phyloP scores from a whole-genome alignment of 2,888 invertebrate species.

The Melanotus villosus region DNA sequence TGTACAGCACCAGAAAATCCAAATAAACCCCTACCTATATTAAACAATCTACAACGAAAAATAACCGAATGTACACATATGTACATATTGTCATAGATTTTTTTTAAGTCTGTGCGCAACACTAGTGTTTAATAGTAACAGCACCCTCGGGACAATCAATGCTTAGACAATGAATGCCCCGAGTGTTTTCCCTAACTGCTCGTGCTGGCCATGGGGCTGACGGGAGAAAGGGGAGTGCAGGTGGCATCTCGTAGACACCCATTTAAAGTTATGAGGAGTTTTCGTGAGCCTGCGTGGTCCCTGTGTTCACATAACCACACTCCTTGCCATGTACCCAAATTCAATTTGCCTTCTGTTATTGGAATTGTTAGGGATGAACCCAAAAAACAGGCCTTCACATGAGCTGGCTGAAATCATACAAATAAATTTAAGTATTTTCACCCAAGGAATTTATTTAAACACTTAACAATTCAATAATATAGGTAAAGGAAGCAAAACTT shows the following conservation, averaged over 20 bases:
- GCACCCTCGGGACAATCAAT: conserved; percentile 66
- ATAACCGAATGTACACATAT: conserved; percentile 66
- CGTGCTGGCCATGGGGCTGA: conserved; percentile 88
- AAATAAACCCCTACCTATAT: conserved; percentile 44
- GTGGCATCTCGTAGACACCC: conserved; percentile 91
- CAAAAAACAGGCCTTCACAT: conserved; percentile 96
- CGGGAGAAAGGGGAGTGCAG: conserved; percentile 89
- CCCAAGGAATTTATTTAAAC: too few relatives aligned
- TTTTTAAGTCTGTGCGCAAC: conserved; percentile 63
- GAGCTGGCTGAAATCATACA: conserved; percentile 84
- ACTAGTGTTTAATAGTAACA: conserved; percentile 49
- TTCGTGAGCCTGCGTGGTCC: conserved; percentile 94
- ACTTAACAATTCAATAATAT: too few relatives aligned
- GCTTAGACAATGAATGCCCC: conserved; percentile 69
- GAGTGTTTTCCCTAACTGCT: conserved; percentile 89
- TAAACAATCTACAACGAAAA: conserved; percentile 45
- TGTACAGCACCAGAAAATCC: conserved; percentile 59
- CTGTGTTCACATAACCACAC: conserved; percentile 99
- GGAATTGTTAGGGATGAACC: conserved; percentile 96
- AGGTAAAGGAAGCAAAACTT: too few relatives aligned
- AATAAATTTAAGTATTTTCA: conserved; percentile 26
- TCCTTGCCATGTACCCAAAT: conserved; percentile 98
- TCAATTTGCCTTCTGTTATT: conserved; percentile 95
- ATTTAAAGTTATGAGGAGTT: conserved; percentile 87
- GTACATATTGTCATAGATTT: conserved; percentile 69